Evolutionary conservation across 2,113 vertebrate genomes (phyloP).

Genomic region (Hiodon alosoides): DNA sequence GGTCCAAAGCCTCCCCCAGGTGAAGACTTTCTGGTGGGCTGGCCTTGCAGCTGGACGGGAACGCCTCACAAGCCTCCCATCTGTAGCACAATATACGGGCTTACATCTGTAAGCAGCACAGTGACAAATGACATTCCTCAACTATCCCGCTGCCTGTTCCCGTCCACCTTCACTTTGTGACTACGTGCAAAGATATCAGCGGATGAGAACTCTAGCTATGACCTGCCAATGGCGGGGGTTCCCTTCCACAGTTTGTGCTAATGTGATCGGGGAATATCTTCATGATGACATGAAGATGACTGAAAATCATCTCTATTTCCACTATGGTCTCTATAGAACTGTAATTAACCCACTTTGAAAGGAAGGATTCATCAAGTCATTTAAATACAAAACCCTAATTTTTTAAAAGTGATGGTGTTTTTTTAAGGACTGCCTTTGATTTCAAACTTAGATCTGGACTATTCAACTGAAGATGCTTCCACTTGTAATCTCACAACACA

Average conservation of each 20-base stretch:
- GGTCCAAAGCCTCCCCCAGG: slow-evolving; percentile 32
- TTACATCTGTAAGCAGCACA: neutral
- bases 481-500: neutral
- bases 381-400: too few relatives aligned
- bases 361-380: too few relatives aligned
- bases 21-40: slow-evolving; percentile 20
- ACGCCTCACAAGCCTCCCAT: slow-evolving; percentile 39
- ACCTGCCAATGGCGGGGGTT: neutral
- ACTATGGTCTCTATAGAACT: neutral
- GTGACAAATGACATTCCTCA: neutral
- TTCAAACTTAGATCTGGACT: neutral
- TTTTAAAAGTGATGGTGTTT: too few relatives aligned
- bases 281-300: too few relatives aligned
- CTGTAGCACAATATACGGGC: slow-evolving; percentile 24
- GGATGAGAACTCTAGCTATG: neutral
- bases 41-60: slow-evolving; percentile 28
- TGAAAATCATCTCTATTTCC: neutral
- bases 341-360: neutral
- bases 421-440: neutral
- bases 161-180: neutral
- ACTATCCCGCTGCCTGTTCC: neutral
- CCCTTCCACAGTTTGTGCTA: too few relatives aligned
- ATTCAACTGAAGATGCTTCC: neutral
- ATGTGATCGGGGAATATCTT: too few relatives aligned
- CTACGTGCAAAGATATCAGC: neutral